Evolutionary conservation across 2,113 vertebrate species (phyloP).

Genomic region (Amphilophus citrinellus): DNA sequence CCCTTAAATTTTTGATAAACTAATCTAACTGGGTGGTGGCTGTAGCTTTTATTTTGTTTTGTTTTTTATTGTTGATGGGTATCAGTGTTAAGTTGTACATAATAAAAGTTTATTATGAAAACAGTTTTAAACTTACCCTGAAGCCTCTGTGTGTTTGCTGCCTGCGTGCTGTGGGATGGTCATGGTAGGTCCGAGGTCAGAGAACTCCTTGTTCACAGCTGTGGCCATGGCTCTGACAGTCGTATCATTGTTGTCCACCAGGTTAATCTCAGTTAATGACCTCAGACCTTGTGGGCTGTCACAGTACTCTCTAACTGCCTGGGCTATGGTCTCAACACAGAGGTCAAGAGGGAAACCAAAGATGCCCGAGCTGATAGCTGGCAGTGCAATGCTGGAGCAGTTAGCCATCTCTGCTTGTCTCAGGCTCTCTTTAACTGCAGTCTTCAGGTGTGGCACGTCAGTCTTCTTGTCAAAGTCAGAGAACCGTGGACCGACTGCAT

Average conservation of each 20-base stretch:
- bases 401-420: slow-evolving; percentile 59
- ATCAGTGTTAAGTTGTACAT: fast-evolving
- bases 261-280: slow-evolving; percentile 81
- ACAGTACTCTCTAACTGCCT: slow-evolving; percentile 78
- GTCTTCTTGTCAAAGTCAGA: background rate
- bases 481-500: slow-evolving; percentile 88
- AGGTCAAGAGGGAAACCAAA: slow-evolving; percentile 85
- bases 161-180: background rate
- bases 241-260: slow-evolving; percentile 78
- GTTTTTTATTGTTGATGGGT: background rate
- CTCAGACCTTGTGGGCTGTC: slow-evolving; percentile 10
- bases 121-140: slow-evolving; percentile 16
- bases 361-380: slow-evolving; percentile 85
- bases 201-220: slow-evolving; percentile 75
- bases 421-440: slow-evolving; percentile 76
- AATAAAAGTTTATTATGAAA: background rate
- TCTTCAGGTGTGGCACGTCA: slow-evolving; percentile 53
- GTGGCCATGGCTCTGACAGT: slow-evolving; percentile 65
- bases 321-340: slow-evolving; percentile 80
- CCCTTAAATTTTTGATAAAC: too few relatives aligned
- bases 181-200: slow-evolving; percentile 45
- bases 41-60: background rate
- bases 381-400: slow-evolving; percentile 85
- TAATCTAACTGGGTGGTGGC: too few relatives aligned
- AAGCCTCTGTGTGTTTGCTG: fast-evolving